Evolutionary conservation across 2,113 vertebrate species (phyloP).

Genomic region (Pontoporia blainvillei): DNA sequence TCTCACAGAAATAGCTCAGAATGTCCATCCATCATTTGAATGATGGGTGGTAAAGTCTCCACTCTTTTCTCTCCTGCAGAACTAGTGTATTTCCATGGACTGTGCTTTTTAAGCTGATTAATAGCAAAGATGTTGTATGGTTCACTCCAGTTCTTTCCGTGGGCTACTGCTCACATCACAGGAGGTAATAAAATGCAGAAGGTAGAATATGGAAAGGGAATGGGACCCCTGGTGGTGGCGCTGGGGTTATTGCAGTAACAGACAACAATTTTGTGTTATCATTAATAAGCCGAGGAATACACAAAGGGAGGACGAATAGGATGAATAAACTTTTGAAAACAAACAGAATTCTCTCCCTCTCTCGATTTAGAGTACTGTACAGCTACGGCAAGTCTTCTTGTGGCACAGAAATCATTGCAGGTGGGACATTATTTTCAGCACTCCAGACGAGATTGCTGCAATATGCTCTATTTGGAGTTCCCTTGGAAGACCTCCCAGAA

Average conservation of each 20-base stretch:
- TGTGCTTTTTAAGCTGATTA: conserved; percentile 75
- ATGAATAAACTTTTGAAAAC: not conserved
- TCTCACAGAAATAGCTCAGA: conserved; percentile 68
- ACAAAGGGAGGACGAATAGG: not conserved
- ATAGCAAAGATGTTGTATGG: conserved; percentile 69
- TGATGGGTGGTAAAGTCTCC: conserved; percentile 66
- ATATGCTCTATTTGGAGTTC: conserved; percentile 57
- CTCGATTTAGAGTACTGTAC: not conserved
- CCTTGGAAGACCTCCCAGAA: conserved; percentile 60
- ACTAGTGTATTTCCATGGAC: conserved; percentile 65
- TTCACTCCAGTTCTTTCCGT: conserved; percentile 66
- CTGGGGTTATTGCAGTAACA: not conserved
- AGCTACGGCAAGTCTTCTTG: not conserved
- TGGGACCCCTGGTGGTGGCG: not conserved
- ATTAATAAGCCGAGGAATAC: not conserved
- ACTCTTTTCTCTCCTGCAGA: conserved; percentile 1
- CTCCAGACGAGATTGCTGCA: conserved; percentile 40
- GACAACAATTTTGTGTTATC: not conserved
- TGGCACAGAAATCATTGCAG: conserved; percentile 49
- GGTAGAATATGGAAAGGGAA: conserved; percentile 8
- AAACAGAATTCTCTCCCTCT: not conserved
- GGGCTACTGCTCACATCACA: conserved; percentile 62
- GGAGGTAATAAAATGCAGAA: conserved; percentile 68
- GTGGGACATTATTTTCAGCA: conserved; percentile 55
- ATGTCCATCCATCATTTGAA: conserved; percentile 78